A percentile compares a stretch with the other conserved stretches of the same genome.
phyloP scores from a whole-genome alignment of 2,888 invertebrate genomes.

The Molorchus minor region DNA sequence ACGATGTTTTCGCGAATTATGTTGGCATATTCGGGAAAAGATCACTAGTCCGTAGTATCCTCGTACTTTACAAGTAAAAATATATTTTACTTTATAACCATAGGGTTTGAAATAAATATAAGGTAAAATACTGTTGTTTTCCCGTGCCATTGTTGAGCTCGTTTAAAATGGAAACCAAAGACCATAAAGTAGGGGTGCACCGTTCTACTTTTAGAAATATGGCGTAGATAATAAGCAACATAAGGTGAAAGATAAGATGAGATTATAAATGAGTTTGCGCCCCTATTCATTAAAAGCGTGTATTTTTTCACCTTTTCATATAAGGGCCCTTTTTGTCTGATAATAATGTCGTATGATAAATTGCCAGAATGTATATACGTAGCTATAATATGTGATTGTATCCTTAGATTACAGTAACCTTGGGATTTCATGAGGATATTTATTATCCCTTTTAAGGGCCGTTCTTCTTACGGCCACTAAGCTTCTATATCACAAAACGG shows the following conservation, averaged over 20 bases:
- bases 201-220: too few relatives aligned
- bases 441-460: constrained; percentile 44
- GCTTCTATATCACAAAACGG: constrained; percentile 43
- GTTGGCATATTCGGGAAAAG: too few relatives aligned
- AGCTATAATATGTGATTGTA: constrained; percentile 27
- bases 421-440: constrained; percentile 34
- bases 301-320: neutral
- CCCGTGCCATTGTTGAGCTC: too few relatives aligned
- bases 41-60: too few relatives aligned
- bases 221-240: too few relatives aligned
- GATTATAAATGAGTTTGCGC: neutral
- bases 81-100: too few relatives aligned
- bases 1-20: too few relatives aligned
- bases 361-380: constrained; percentile 27
- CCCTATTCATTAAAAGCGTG: neutral
- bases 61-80: too few relatives aligned
- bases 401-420: constrained; percentile 21
- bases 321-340: neutral
- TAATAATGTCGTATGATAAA: constrained; percentile 28
- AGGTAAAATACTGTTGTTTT: too few relatives aligned
- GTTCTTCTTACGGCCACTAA: constrained; percentile 40
- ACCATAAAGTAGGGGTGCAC: too few relatives aligned
- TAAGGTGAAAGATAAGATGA: neutral
- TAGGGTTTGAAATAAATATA: too few relatives aligned
- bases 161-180: too few relatives aligned